phyloP scores from a whole-genome alignment of 2,888 invertebrate species.

The Idaea aversata region DNA sequence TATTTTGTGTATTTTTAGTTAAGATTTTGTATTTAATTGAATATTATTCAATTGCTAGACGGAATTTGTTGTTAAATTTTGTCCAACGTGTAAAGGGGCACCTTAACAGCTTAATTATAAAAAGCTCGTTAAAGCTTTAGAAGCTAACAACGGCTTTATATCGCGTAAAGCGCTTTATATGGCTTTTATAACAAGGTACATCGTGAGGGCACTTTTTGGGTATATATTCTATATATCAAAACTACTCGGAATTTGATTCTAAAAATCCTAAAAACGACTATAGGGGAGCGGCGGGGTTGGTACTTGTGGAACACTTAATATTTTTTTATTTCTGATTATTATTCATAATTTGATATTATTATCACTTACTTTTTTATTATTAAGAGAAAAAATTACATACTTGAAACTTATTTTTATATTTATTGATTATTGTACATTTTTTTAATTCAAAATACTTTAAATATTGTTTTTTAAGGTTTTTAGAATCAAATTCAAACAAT shows the following conservation, averaged over 20 bases:
- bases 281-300: no score
- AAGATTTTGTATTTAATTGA: neutral
- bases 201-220: neutral
- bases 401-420: no score
- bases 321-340: no score
- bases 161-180: neutral
- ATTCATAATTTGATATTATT: no score
- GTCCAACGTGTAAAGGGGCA: neutral
- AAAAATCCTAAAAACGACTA: neutral
- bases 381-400: no score
- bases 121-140: neutral
- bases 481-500: conserved; percentile 1
- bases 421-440: neutral
- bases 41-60: neutral
- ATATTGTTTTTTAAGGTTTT: neutral
- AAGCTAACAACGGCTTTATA: neutral
- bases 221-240: neutral
- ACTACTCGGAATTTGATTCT: neutral
- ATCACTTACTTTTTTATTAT: no score
- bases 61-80: neutral
- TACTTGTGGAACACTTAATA: no score
- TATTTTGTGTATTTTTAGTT: no score
- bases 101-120: neutral
- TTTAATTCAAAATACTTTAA: neutral
- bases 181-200: neutral